These are phyloP conservation scores for Ophion obscuratus DNA, from an alignment of 2,888 invertebrate genomes.

Conservation along the genomic window DNA sequence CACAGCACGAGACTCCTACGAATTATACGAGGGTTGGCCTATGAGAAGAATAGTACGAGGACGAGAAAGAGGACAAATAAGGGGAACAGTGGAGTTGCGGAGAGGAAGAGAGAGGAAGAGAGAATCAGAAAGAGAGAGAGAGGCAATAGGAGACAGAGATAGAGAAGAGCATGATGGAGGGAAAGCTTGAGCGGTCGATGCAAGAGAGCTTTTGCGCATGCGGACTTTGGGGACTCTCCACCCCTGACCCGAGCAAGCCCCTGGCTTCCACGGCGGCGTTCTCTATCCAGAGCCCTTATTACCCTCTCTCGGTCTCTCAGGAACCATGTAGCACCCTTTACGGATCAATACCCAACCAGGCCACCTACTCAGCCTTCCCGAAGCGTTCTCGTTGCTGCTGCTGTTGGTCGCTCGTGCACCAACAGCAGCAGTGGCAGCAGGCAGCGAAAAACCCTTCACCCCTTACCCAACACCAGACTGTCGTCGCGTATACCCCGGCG, in stretches of 20 bases:
- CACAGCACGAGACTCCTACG: conserved; percentile 39
- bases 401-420: conserved; percentile 49
- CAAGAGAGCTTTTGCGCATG: conserved; percentile 62
- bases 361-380: conserved; percentile 72
- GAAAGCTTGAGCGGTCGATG: conserved; percentile 67
- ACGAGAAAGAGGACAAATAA: no score
- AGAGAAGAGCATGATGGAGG: conserved; percentile 19
- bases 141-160: neutral
- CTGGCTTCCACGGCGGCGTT: conserved; percentile 55
- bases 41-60: no score
- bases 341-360: conserved; percentile 84
- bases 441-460: conserved; percentile 47
- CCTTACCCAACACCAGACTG: conserved; percentile 59
- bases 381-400: conserved; percentile 57
- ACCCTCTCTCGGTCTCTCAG: conserved; percentile 48
- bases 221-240: conserved; percentile 52
- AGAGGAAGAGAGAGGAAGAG: conserved; percentile 9
- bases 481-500: conserved; percentile 60
- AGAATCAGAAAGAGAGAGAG: neutral
- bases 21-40: conserved; percentile 30
- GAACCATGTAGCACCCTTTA: conserved; percentile 68
- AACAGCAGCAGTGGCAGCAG: conserved; percentile 39
- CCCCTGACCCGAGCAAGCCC: conserved; percentile 68
- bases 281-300: conserved; percentile 47
- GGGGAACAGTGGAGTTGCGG: neutral